These are phyloP conservation scores for Loris lydekkerianus DNA, from an alignment of 2,797 vertebrate species.

Conservation along the genomic window DNA sequence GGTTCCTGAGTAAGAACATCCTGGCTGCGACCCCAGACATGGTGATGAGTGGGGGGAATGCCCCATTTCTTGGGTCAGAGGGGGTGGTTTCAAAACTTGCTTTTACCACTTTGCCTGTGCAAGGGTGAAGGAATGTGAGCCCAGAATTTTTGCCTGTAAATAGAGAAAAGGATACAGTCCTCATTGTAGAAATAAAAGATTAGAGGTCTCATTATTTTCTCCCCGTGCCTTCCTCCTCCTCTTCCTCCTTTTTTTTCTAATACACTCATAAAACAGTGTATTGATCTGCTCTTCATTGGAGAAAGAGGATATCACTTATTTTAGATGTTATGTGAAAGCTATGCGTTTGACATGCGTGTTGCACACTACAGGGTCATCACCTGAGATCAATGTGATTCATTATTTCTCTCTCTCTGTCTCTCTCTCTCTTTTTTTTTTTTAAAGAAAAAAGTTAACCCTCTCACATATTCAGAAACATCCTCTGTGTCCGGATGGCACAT, in stretches of 20 bases:
- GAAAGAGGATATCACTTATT: background rate
- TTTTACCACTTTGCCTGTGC: background rate
- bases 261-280: too few species aligned
- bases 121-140: background rate
- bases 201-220: background rate
- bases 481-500: background rate
- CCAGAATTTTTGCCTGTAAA: background rate
- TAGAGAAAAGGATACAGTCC: background rate
- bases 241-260: background rate
- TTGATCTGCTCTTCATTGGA: background rate
- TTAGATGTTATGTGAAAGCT: background rate
- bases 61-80: background rate
- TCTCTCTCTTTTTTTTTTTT: background rate
- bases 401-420: background rate
- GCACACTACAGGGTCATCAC: rapidly evolving
- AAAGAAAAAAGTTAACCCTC: background rate
- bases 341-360: background rate
- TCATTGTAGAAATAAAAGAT: too few species aligned
- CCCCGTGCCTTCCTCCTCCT: background rate
- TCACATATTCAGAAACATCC: too few species aligned
- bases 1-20: background rate
- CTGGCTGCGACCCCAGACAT: background rate
- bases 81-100: background rate
- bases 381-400: rapidly evolving
- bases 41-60: background rate